Conservation (phyloP, 2,797 vertebrate species). For the Anabacerthia variegaticeps region DNA sequence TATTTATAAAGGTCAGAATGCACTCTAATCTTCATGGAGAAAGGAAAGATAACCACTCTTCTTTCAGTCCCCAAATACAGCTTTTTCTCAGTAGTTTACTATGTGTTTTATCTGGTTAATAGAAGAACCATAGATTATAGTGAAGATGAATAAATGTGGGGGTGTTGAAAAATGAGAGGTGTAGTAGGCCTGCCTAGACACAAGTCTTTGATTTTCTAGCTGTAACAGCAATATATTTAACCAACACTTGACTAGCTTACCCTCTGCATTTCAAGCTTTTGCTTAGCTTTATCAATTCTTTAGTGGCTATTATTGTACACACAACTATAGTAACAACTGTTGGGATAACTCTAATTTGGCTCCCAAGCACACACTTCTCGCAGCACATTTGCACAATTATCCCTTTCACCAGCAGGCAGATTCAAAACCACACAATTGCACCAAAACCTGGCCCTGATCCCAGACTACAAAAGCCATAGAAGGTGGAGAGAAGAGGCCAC, state of each 20-base stretch:
- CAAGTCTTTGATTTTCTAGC: background rate
- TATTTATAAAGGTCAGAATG: background rate
- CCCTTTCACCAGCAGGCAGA: background rate
- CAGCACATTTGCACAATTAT: background rate
- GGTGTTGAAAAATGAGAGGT: rapidly evolving
- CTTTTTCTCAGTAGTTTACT: background rate
- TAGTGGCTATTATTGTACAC: background rate
- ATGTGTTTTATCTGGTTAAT: background rate
- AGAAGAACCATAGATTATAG: background rate
- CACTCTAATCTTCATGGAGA: background rate
- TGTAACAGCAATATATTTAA: background rate
- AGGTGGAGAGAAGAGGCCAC: background rate
- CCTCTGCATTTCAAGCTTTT: background rate
- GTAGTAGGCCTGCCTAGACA: background rate
- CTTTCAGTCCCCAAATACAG: background rate
- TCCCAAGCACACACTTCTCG: background rate
- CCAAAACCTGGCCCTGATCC: background rate
- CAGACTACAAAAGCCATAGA: background rate
- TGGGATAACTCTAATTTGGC: background rate
- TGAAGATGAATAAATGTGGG: background rate
- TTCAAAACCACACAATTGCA: background rate
- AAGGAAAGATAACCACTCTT: background rate
- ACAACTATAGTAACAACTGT: background rate
- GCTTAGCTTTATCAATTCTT: background rate
- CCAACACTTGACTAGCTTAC: background rate